Evolutionary conservation across 1,140 invertebrate genomes (phyloP), one percentile per base, ranked within the genome.

Genomic region (Musca vetustissima): DNA sequence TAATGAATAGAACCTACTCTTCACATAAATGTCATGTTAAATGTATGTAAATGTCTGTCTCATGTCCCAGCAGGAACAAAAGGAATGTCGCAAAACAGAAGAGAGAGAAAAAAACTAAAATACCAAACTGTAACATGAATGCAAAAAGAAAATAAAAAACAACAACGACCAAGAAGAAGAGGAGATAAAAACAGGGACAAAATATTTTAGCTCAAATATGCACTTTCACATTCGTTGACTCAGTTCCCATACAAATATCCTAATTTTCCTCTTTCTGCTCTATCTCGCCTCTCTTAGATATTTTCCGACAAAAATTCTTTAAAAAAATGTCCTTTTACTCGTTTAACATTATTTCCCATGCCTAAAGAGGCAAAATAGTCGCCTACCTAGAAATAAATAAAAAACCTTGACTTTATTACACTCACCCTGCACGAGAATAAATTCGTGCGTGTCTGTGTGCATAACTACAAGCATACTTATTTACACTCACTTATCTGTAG

Each of bases 171-270:
- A 55, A 55, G 24, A 25, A 24, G 11, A 25, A 55, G 8, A 55
- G 15, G 13, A 52, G n/a, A 52, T 9, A 21, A 21, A 52, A 19
- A 7, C n/a, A 52, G 17, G 17, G n/a, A 52, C 4, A 52, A 52
- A 52, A 52, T 52, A 61, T 61, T n/a, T 61, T 36, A n/a, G 57
- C 57, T 61, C n/a, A 61, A 61, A 61, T 61, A 61, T 61, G 57
- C 57, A 61, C 57, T 61, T 61, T 61, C 57, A 61, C 36, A 61
- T 61, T 32, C 57, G 32, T 61, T 61, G 57, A 28, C 57, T 36
- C 36, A 61, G 36, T 61, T 61, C 36, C 57, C 57, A 9, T 9
- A 32, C 4, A 9, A 32, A 32, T 32, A 32, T 32, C 28, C 28
- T n/a, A n/a, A n/a, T n/a, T n/a, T n/a, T n/a, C n/a, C 8, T 28